phyloP scores from a whole-genome alignment of 30 jellyfish, hydroid and myxozoan genomes.

The Clytia hemisphaerica region DNA sequence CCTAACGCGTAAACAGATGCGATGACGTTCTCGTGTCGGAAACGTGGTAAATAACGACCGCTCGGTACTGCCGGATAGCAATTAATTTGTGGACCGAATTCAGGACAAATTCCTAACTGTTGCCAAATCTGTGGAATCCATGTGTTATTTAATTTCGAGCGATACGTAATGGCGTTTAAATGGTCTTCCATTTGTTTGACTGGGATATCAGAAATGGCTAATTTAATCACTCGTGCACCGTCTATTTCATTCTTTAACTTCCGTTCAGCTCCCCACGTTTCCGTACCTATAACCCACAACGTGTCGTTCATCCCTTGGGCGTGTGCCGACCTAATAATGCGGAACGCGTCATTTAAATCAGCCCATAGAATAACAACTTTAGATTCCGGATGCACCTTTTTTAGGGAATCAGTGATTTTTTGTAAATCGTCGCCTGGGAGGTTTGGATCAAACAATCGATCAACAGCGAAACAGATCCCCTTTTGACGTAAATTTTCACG shows the following conservation, averaged over 20 bases:
- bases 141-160: slow-evolving; percentile 20
- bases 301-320: slow-evolving; percentile 31
- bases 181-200: slow-evolving; percentile 42
- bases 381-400: slow-evolving; percentile 27
- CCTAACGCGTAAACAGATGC: slow-evolving; percentile 73
- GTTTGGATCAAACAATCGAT: slow-evolving; percentile 35
- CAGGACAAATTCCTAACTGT: not conserved
- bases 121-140: slow-evolving; percentile 62
- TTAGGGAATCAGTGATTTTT: slow-evolving; percentile 19
- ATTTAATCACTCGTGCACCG: too few species aligned
- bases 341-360: slow-evolving; percentile 50
- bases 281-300: slow-evolving; percentile 87
- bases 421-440: slow-evolving; percentile 16
- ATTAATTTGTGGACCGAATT: not conserved
- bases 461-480: slow-evolving; percentile 62
- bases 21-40: slow-evolving; percentile 52
- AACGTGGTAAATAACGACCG: slow-evolving; percentile 35
- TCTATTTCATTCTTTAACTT: too few species aligned
- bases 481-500: slow-evolving; percentile 33
- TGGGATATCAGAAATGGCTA: too few species aligned
- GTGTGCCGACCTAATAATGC: slow-evolving; percentile 51
- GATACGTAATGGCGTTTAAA: not conserved
- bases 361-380: slow-evolving; percentile 71
- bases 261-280: slow-evolving; percentile 58
- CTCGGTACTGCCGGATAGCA: not conserved